Evolutionary conservation across 2,797 vertebrate genomes (phyloP).

Genomic region (Yasuhikotakia modesta): DNA sequence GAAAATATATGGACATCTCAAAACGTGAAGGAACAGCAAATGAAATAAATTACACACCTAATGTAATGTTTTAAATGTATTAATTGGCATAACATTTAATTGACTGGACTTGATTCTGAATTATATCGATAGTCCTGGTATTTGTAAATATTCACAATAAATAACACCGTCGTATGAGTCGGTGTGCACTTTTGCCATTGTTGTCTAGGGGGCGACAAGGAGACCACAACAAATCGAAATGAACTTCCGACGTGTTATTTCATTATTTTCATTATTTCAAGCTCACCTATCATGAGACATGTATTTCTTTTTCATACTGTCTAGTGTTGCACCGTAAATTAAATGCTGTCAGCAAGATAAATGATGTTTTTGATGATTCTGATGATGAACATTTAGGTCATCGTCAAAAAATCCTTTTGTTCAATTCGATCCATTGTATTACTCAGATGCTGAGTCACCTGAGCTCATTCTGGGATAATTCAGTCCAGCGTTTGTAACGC

Average conservation of each 20-base stretch:
- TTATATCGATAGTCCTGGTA: not conserved
- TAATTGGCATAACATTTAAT: too few relatives aligned
- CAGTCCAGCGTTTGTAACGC: constrained; percentile 28
- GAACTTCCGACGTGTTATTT: not conserved
- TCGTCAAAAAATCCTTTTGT: constrained; percentile 1
- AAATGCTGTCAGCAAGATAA: constrained; percentile 3
- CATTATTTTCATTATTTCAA: not conserved
- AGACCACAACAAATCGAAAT: not conserved
- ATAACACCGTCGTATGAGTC: not conserved
- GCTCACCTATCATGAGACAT: not conserved
- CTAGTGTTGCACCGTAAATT: not conserved
- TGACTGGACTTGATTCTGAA: too few relatives aligned
- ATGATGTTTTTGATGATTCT: constrained; percentile 35
- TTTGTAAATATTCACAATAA: not conserved
- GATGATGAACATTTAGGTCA: constrained; percentile 32
- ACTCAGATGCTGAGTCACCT: constrained; percentile 39
- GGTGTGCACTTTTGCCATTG: not conserved
- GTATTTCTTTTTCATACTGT: not conserved
- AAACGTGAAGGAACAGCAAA: too few relatives aligned
- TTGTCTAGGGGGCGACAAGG: not conserved
- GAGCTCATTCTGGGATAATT: constrained; percentile 33
- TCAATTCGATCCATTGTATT: constrained; percentile 37
- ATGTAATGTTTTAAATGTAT: too few relatives aligned
- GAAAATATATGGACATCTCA: too few relatives aligned
- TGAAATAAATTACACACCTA: too few relatives aligned